Base-by-base conservation (phyloP, 2,888 invertebrate species). In the Trichogramma evanescens region DNA sequence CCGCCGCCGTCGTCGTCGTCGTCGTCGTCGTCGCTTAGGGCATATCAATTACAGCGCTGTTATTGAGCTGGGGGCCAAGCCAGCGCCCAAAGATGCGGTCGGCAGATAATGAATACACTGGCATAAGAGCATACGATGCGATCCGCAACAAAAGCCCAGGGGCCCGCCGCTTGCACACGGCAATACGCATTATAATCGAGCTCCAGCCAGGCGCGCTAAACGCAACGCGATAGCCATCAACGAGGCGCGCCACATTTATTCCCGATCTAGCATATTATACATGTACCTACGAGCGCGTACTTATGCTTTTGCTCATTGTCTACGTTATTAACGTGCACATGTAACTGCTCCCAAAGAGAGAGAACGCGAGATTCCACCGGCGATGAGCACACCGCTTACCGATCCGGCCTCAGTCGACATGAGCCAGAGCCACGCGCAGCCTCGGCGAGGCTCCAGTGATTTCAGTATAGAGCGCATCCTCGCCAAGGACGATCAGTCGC, bases 31-130 rank as follows among this genome's bases (percentile, higher is more conserved):
- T 45, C 26, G 26, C 56, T 50, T 54, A 60, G 66, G 66, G 63
- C 68, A 72, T 76, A 77, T 77, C 77, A 77, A 77, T 77, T 77
- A 77, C 77, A 75, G 76, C 76, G 76, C 76, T 77, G 73, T 76
- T 76, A 73, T 70, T 71, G 70, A 66, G 59, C 65, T 69, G 73
- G 50, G 13, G 9, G 8, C 40, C 50, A 8, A 26, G 40, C 50
- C 50, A 38, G 46, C 26, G 26, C 7, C 26, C 26, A 26, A 56
- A 62, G 62, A 62, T 64, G 62, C 55, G 64, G 55, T 56, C 50
- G 57, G 10, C 10, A 62, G 64, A 62, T 64, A 64, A 73, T 72
- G 26, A 76, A 77, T 74, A 69, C 71, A 71, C 74, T 74, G 73
- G 70, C 73, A 75, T 74, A 74, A 72, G 74, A 75, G 74, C 73